Conservation (phyloP, 1,140 invertebrate genomes). For the Spodoptera litura region DNA sequence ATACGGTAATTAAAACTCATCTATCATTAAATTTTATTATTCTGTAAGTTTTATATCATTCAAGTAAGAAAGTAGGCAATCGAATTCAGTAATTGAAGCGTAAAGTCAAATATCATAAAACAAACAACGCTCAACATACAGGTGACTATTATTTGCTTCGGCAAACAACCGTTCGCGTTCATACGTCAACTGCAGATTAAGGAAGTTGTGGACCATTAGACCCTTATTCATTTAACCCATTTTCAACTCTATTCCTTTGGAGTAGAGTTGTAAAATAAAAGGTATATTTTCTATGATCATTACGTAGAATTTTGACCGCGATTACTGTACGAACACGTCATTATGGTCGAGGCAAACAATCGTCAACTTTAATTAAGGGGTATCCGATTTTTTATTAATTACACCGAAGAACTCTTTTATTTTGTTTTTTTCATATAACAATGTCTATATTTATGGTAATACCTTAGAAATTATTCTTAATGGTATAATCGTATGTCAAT, state of each 20-base stretch:
- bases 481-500: not conserved
- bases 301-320: constrained; percentile 27
- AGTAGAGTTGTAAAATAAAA: constrained; percentile 19
- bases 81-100: too few relatives aligned
- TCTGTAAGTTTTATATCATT: too few relatives aligned
- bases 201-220: constrained; percentile 18
- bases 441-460: constrained; percentile 25
- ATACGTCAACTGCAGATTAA: constrained; percentile 30
- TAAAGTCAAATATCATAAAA: too few relatives aligned
- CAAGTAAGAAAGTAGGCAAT: too few relatives aligned
- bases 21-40: too few relatives aligned
- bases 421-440: constrained; percentile 12
- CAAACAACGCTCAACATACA: not conserved
- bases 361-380: constrained; percentile 35
- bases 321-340: constrained; percentile 26
- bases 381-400: constrained; percentile 38
- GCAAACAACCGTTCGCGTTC: constrained; percentile 1
- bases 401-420: not conserved
- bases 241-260: constrained; percentile 7
- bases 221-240: not conserved
- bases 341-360: constrained; percentile 34
- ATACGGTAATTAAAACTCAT: too few relatives aligned
- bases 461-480: not conserved
- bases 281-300: constrained; percentile 5
- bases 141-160: constrained; percentile 38